phyloP scores from a whole-genome alignment of 35 echinoderm and acorn worm genomes.

The Heliocidaris tuberculata region DNA sequence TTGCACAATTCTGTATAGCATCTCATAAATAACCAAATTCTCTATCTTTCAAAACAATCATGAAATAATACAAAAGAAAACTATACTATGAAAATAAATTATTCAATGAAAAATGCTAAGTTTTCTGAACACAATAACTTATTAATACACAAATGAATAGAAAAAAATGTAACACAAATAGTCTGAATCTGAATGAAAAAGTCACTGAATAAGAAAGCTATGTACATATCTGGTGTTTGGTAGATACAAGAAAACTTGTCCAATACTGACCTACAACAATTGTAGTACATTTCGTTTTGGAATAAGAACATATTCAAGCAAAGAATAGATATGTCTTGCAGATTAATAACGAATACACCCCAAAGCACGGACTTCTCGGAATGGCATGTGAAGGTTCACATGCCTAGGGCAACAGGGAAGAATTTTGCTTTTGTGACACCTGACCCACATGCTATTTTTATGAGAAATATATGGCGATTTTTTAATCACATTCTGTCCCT shows the following conservation, averaged over 20 bases:
- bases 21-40: neutral
- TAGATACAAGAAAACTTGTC: neutral
- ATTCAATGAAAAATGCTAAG: neutral
- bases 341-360: neutral
- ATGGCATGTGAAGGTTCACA: too few species aligned
- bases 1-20: neutral
- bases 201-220: neutral
- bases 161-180: neutral
- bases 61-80: neutral
- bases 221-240: neutral
- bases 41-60: neutral
- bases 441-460: too few species aligned
- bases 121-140: neutral
- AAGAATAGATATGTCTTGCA: neutral
- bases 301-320: neutral
- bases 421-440: too few species aligned
- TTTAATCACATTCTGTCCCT: too few species aligned
- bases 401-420: too few species aligned
- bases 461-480: too few species aligned
- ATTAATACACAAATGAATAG: too few species aligned
- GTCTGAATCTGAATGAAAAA: neutral
- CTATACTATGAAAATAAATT: slow-evolving; percentile 14
- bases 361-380: neutral
- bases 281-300: neutral
- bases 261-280: neutral